Conservation (phyloP, 2,113 vertebrate species). For the Brachyistius frenatus region DNA sequence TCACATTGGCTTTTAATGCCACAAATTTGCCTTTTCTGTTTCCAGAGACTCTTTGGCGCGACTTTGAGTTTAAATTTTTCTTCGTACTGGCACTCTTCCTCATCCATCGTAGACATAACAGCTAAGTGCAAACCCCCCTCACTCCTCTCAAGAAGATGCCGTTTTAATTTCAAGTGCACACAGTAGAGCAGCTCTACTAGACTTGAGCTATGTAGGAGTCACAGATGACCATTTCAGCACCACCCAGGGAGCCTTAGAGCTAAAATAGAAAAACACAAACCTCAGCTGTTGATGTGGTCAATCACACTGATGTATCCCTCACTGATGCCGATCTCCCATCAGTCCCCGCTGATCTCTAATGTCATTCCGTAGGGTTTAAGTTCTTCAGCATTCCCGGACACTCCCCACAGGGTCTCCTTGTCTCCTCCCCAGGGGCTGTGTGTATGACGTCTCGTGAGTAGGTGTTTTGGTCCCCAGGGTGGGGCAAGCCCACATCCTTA, state of each 20-base stretch:
- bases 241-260: conserved; percentile 52
- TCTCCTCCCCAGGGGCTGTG: conserved; percentile 55
- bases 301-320: conserved; percentile 21
- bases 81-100: conserved; percentile 26
- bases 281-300: conserved; percentile 21
- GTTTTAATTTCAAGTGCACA: conserved; percentile 54
- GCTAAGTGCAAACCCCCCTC: neutral
- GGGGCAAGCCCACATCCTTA: conserved; percentile 7
- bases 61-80: conserved; percentile 45
- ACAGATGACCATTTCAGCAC: conserved; percentile 44
- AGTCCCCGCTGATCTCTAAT: conserved; percentile 16
- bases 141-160: conserved; percentile 18
- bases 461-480: conserved; percentile 58
- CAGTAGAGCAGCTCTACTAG: conserved; percentile 49
- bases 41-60: conserved; percentile 49
- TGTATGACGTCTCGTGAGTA: conserved; percentile 62
- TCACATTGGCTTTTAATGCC: conserved; percentile 63
- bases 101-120: conserved; percentile 1
- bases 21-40: conserved; percentile 75
- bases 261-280: conserved; percentile 21
- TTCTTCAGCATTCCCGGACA: conserved; percentile 35
- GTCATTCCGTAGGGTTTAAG: conserved; percentile 44
- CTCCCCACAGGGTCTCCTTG: conserved; percentile 43
- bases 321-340: neutral
- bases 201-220: conserved; percentile 44